Conservation (phyloP, 2,113 vertebrate genomes). For the Seriola quinqueradiata region DNA sequence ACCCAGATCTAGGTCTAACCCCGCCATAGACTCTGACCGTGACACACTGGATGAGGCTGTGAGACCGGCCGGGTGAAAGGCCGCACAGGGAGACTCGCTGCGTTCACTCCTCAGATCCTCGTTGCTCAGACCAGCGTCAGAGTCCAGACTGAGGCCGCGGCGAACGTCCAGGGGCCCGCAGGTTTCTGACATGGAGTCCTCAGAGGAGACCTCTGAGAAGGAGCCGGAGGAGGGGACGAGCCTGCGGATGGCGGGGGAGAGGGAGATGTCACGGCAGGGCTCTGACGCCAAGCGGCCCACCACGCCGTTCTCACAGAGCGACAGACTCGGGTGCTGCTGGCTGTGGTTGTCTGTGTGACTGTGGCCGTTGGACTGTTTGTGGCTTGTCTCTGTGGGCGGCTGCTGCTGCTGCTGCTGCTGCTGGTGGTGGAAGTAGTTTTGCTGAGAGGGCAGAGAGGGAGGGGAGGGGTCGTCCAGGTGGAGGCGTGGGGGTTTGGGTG, state of each 20-base stretch:
- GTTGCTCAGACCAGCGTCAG: constrained; percentile 84
- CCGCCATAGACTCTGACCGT: constrained; percentile 80
- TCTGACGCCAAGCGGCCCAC: constrained; percentile 64
- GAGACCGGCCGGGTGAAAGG: constrained; percentile 14
- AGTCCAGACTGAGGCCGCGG: constrained; percentile 80
- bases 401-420: constrained; percentile 4
- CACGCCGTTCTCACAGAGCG: constrained; percentile 66
- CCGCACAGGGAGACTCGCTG: constrained; percentile 65
- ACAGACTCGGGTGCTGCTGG: constrained; percentile 70
- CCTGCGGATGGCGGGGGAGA: constrained; percentile 73
- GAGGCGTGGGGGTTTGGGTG: constrained; percentile 87
- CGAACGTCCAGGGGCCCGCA: constrained; percentile 74
- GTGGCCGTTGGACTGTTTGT: constrained; percentile 28
- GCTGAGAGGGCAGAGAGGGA: constrained; percentile 22
- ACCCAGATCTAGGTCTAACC: constrained; percentile 85
- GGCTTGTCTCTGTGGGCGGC: not conserved
- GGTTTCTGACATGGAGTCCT: constrained; percentile 83
- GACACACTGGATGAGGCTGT: constrained; percentile 47
- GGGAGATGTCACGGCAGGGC: constrained; percentile 73
- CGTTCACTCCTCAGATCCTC: constrained; percentile 82
- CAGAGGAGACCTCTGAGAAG: constrained; percentile 84
- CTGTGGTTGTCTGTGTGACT: not conserved
- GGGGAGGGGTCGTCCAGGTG: constrained; percentile 82
- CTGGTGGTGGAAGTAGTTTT: constrained; percentile 29
- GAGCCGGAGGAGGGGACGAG: constrained; percentile 82